Evolutionary conservation across 2,113 vertebrate species (phyloP), one percentile per base, ranked within the genome.

Genomic region (Malaclemys terrapin): DNA sequence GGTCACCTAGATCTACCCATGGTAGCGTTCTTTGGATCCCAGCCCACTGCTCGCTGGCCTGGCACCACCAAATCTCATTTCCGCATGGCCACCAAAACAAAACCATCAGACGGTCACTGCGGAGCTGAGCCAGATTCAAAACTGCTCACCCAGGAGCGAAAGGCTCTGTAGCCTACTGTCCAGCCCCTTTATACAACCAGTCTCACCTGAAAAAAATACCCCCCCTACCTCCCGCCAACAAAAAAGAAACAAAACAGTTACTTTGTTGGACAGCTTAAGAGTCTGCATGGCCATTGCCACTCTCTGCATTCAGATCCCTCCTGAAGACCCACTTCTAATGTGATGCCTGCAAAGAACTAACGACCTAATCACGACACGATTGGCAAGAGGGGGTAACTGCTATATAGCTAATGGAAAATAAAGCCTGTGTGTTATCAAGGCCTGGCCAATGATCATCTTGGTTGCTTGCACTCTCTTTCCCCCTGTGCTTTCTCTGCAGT

Each of bases 211-310:
- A 72, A 90, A 52, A 53, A 80, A 38, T 13, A 62, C 6, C 29
- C 59, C 59, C 12, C 59, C 11, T 2, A 42, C 10, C 10, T 10
- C 11, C 45, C 45, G 7, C 27, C 27, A 29, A 2, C 27, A 42
- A 69, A 42, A 47, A 45, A 0, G 10, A 50, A 80, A 47, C 3
- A 3, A 0, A 47, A 11, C 24, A 10, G 75, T 6, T 7, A 35
- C 0, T 1, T 24, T 1, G 49, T 8, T 72, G 6, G 76, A 35
- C 3, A 3, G 5, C 45, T n/a, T 2, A 6, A 22, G 7, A 3
- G 42, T 27, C 9, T 17, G 2, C 4, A 12, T 29, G 69, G 20
- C 20, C 3, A 49, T 56, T 89, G 42, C 6, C 52, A 35, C 69
- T 22, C n/a, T 42, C 69, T 38, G 35, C 52, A 81, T n/a, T 53